Evolutionary conservation across 2,797 vertebrate genomes (phyloP).

Genomic region (Danio choprae): DNA sequence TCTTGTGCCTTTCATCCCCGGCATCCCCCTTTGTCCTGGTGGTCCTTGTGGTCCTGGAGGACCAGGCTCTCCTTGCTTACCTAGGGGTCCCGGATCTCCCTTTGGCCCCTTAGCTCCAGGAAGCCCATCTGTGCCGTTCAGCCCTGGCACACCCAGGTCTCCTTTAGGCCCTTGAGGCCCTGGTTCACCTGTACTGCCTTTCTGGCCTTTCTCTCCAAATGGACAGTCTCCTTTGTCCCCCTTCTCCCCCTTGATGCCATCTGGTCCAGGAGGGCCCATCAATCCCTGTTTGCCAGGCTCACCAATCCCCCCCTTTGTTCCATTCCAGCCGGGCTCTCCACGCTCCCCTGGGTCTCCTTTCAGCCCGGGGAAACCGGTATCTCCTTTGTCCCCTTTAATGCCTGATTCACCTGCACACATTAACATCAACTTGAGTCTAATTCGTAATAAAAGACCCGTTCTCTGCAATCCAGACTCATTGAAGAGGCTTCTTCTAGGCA

Average conservation of each 20-base stretch:
- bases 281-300: conserved; percentile 79
- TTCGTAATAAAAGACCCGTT: not conserved
- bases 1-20: conserved; percentile 82
- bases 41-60: conserved; percentile 83
- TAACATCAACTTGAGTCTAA: not conserved
- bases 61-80: conserved; percentile 82
- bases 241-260: conserved; percentile 83
- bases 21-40: conserved; percentile 82
- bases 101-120: conserved; percentile 74
- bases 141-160: conserved; percentile 78
- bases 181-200: conserved; percentile 81
- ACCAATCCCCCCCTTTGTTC: conserved; percentile 83
- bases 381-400: conserved; percentile 76
- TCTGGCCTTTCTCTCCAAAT: conserved; percentile 80
- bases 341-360: conserved; percentile 78
- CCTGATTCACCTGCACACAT: conserved; percentile 80
- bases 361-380: conserved; percentile 72
- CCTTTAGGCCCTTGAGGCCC: conserved; percentile 85
- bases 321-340: conserved; percentile 77
- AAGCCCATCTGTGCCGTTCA: conserved; percentile 76
- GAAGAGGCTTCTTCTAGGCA: not conserved
- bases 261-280: conserved; percentile 83
- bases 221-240: conserved; percentile 82
- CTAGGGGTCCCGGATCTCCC: conserved; percentile 80
- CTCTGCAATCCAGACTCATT: not conserved